Evolutionary conservation across 2,113 vertebrate species (phyloP), one percentile per base, ranked within the genome.

Genomic region (Scortum barcoo): DNA sequence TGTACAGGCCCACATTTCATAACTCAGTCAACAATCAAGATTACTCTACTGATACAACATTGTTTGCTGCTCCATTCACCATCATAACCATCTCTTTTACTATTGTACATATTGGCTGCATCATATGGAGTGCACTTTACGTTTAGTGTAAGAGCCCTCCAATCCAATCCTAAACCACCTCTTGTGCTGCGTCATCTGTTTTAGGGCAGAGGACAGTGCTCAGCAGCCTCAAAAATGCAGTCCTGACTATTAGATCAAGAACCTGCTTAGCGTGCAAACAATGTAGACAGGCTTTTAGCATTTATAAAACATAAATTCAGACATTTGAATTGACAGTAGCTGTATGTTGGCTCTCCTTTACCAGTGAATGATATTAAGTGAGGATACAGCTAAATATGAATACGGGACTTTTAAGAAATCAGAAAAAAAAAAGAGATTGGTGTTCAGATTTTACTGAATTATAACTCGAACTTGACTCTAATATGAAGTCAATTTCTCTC

Each of bases 71-170:
- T 57, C 69, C 24, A 72, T 58, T 19, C 11, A 72, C 40, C 26
- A 46, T 10, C 54, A 17, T 17, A 46, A 16, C 53, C 38, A 46
- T 2, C 19, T 40, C 54, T 12, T 60, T 30, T 46, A 12, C 26
- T 58, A n/a, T 40, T 26, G 20, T 20, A 60, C 56, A 36, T 36
- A 61, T 19, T 50, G 54, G 26, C 54, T n/a, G 57, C 44, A 40
- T 53, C 33, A 53, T 20, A 63, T 28, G 6, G 14, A 50, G 30
- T 62, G 30, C 44, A 26, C 44, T 74, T 62, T 5, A 38, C 26
- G 28, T 75, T 75, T 4, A 38, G 14, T 19, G 57, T 36, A 26
- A 53, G 72, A 75, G 72, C 58, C 10, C 33, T 75, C 46, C 17
- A 75, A 17, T 75, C 60, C 36, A 65, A 28, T 28, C 13, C 44